phyloP scores from a whole-genome alignment of 2,113 vertebrate genomes.

The Hydropotes inermis region DNA sequence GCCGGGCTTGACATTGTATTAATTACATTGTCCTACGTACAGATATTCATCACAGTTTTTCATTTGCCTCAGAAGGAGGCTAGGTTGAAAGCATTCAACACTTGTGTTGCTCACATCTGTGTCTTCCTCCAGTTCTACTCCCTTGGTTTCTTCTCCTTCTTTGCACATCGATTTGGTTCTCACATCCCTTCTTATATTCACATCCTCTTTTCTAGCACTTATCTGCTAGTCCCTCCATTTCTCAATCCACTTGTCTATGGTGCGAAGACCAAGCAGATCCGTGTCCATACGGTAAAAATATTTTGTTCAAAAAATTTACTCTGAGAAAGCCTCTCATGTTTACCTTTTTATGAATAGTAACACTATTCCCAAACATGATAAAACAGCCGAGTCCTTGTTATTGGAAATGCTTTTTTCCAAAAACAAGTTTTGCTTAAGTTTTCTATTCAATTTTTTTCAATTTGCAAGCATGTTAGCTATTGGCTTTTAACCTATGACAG shows the following conservation, averaged over 20 bases:
- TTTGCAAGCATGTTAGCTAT: background rate
- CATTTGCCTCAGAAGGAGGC: background rate
- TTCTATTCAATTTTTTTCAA: background rate
- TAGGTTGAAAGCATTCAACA: background rate
- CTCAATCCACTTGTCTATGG: background rate
- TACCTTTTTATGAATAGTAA: background rate
- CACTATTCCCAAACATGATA: background rate
- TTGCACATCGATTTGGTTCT: conserved; percentile 39
- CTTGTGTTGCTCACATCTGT: conserved; percentile 32
- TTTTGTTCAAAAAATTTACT: background rate
- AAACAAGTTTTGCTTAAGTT: background rate
- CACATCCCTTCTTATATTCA: conserved; percentile 8
- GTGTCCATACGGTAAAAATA: background rate
- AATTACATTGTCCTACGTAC: background rate
- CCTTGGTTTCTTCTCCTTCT: conserved; percentile 10
- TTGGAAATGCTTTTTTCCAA: background rate
- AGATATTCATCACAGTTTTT: background rate
- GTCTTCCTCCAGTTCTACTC: conserved; percentile 39
- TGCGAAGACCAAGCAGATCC: background rate
- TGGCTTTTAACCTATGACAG: background rate
- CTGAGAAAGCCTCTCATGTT: background rate
- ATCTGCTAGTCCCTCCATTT: conserved; percentile 18
- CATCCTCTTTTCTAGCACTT: background rate
- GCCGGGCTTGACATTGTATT: background rate
- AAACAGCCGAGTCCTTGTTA: background rate